Conservation (phyloP, 2,113 vertebrate species). For the Psammodynastes pulverulentus region DNA sequence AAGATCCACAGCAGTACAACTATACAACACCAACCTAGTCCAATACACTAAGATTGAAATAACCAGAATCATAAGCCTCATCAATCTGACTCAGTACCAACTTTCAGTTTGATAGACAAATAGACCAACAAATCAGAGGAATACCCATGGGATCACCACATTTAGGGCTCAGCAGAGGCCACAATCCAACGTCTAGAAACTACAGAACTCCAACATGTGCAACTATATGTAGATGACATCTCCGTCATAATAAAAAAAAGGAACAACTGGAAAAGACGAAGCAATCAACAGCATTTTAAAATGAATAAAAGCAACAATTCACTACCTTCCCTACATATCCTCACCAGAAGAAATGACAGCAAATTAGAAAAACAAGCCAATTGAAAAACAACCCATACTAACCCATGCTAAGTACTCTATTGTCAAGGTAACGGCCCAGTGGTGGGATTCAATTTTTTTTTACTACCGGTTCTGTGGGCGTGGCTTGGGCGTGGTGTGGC, state of each 20-base stretch:
- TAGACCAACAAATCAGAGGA: neutral
- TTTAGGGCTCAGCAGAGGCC: neutral
- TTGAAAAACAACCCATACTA: neutral
- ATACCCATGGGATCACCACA: neutral
- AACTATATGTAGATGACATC: neutral
- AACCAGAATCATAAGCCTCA: neutral
- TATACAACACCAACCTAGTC: neutral
- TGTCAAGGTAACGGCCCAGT: neutral
- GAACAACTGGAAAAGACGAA: neutral
- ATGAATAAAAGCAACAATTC: neutral
- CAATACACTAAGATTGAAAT: neutral
- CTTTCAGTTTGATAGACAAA: neutral
- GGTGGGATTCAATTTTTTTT: too few relatives aligned
- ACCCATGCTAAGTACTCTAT: neutral
- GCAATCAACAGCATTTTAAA: neutral
- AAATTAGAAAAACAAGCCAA: neutral
- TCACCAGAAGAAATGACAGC: neutral
- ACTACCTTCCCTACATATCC: neutral
- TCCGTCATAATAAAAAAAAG: neutral
- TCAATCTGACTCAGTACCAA: neutral
- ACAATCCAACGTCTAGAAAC: neutral
- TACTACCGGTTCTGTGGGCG: too few relatives aligned
- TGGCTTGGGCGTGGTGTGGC: too few relatives aligned
- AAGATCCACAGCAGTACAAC: neutral
- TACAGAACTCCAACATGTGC: neutral